These are phyloP conservation scores for Phodopus roborovskii DNA, from an alignment of 2,113 vertebrate genomes.

Conservation along the genomic window DNA sequence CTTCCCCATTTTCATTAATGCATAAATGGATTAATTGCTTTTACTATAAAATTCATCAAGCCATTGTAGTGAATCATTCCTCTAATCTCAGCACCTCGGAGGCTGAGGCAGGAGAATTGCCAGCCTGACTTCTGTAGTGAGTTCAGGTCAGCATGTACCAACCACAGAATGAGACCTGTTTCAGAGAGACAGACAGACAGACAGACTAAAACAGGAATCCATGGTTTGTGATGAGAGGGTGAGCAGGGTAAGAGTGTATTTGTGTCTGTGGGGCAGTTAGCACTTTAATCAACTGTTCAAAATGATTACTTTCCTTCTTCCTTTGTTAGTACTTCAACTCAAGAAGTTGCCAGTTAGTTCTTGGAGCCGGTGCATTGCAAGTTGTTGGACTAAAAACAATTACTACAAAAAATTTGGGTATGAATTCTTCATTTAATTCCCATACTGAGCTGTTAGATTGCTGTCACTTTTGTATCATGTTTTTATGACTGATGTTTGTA, in stretches of 20 bases:
- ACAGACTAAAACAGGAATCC: neutral
- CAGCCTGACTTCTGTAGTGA: neutral
- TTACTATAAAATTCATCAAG: slow-evolving; percentile 52
- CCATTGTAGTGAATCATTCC: neutral
- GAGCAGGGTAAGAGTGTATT: neutral
- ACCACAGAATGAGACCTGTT: neutral
- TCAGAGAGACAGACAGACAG: neutral
- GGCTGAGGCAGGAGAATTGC: neutral
- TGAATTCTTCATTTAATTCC: slow-evolving; percentile 69
- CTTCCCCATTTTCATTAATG: neutral
- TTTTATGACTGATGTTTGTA: neutral
- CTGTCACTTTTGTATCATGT: neutral
- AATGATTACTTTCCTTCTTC: slow-evolving; percentile 50
- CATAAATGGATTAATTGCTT: slow-evolving; percentile 44
- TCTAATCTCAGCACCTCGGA: neutral
- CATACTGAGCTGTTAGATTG: slow-evolving; percentile 30
- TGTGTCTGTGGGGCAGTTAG: slow-evolving; percentile 60
- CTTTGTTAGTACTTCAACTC: slow-evolving; percentile 97
- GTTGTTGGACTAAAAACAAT: slow-evolving; percentile 99
- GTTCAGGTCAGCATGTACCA: neutral
- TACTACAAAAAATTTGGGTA: slow-evolving; percentile 99
- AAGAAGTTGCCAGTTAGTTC: slow-evolving; percentile 97
- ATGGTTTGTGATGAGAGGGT: slow-evolving; percentile 4
- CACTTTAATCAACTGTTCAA: slow-evolving; percentile 42
- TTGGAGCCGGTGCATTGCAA: slow-evolving; percentile 97